A percentile compares a stretch with the other conserved stretches of the same genome.
Evolutionary conservation across 2,113 vertebrate species (phyloP).

Genomic region (Cairina moschata): DNA sequence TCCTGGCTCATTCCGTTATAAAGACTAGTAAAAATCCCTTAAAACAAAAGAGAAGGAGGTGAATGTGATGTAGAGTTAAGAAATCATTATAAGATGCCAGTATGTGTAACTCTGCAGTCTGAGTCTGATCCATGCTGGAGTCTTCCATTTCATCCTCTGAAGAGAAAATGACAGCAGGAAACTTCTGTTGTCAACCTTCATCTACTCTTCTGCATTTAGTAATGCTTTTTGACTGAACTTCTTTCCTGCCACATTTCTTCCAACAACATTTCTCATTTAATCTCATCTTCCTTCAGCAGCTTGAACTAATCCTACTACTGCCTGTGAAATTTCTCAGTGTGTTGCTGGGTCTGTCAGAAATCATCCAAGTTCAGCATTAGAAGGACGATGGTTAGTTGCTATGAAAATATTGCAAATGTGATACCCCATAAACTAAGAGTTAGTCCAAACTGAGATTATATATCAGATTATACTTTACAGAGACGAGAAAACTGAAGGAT

Average conservation of each 20-base stretch:
- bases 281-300: conserved; percentile 33
- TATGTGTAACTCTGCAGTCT: conserved; percentile 8
- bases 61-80: not conserved
- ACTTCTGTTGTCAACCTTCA: conserved; percentile 49
- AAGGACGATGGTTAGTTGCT: not conserved
- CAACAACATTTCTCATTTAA: conserved; percentile 47
- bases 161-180: conserved; percentile 64
- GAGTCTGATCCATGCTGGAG: conserved; percentile 51
- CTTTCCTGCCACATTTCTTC: conserved; percentile 35
- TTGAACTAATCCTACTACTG: conserved; percentile 38
- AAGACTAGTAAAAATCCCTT: conserved; percentile 17
- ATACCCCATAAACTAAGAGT: not conserved
- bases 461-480: not conserved
- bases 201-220: conserved; percentile 22
- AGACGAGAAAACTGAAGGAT: not conserved
- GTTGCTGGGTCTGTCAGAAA: not conserved
- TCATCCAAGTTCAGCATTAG: not conserved
- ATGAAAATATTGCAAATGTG: not conserved
- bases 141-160: conserved; percentile 53
- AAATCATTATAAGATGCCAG: conserved; percentile 7
- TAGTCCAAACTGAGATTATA: not conserved
- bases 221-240: conserved; percentile 49
- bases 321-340: not conserved
- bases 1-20: not conserved
- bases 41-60: not conserved